Evolutionary conservation across 1,140 invertebrate genomes (phyloP).

Genomic region (Drosophila lacteicornis): DNA sequence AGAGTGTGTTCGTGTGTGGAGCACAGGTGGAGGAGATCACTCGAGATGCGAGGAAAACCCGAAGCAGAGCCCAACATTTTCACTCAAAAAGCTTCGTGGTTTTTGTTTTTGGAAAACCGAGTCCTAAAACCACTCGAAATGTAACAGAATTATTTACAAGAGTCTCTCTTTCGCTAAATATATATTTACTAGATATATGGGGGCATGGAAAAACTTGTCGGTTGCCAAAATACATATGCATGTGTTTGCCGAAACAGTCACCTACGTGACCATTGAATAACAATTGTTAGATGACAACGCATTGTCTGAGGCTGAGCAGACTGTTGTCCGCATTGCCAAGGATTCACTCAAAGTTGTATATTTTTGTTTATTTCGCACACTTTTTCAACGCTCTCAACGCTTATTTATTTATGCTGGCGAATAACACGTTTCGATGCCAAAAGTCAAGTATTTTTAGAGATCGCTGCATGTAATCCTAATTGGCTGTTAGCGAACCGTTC

Average conservation of each 20-base stretch:
- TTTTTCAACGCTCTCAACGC: slow-evolving; percentile 30
- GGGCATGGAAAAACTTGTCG: slow-evolving; percentile 21
- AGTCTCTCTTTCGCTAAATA: slow-evolving; percentile 11
- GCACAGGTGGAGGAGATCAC: slow-evolving; percentile 70
- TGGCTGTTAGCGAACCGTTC: slow-evolving; percentile 56
- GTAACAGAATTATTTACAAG: slow-evolving; percentile 34
- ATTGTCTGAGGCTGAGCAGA: slow-evolving; percentile 65
- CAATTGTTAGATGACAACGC: slow-evolving; percentile 76
- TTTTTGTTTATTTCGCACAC: slow-evolving; percentile 37
- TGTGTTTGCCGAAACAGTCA: slow-evolving; percentile 22
- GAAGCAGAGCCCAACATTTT: slow-evolving; percentile 25
- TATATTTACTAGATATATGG: slow-evolving; percentile 16
- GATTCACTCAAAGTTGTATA: slow-evolving; percentile 69
- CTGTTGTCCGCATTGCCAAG: slow-evolving; percentile 67
- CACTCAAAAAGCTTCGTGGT: slow-evolving; percentile 60
- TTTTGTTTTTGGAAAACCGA: slow-evolving; percentile 60
- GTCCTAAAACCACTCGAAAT: slow-evolving; percentile 26
- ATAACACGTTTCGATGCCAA: slow-evolving; percentile 68
- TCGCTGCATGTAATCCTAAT: slow-evolving; percentile 59
- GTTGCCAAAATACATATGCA: slow-evolving; percentile 37
- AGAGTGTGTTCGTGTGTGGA: slow-evolving; percentile 39
- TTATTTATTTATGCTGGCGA: slow-evolving; percentile 62
- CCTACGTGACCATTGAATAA: slow-evolving; percentile 68
- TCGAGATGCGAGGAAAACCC: slow-evolving; percentile 19
- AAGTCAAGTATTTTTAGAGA: slow-evolving; percentile 66